A percentile compares a stretch with the other conserved stretches of the same genome.
These are phyloP conservation scores for Gymnocypris eckloni DNA, from an alignment of 2,797 vertebrate genomes.

Conservation along the genomic window DNA sequence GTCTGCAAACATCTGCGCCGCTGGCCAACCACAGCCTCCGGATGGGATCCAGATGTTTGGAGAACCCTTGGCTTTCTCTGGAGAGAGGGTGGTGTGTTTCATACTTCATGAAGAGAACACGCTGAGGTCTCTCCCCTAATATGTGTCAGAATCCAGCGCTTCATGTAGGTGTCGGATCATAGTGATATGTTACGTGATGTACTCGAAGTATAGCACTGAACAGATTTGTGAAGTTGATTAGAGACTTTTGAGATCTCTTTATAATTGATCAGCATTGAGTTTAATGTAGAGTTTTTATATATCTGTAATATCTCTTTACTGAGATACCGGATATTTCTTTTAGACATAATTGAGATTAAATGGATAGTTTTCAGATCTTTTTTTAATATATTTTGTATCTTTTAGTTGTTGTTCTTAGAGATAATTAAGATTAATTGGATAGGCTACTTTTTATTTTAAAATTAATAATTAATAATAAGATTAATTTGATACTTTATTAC, in stretches of 20 bases:
- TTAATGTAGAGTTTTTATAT: background rate
- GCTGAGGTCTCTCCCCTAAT: background rate
- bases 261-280: background rate
- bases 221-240: background rate
- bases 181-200: background rate
- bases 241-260: background rate
- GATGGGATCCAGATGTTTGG: conserved; percentile 73
- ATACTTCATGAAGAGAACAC: conserved; percentile 10
- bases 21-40: conserved; percentile 60
- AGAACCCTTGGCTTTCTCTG: conserved; percentile 62
- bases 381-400: background rate
- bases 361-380: background rate
- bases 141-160: background rate
- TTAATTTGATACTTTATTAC: background rate
- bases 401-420: background rate
- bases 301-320: background rate
- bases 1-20: conserved; percentile 60
- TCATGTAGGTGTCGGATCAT: background rate
- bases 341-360: background rate
- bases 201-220: background rate
- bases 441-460: background rate
- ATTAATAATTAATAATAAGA: background rate
- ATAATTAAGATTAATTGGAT: background rate
- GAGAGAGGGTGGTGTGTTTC: conserved; percentile 57
- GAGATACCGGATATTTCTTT: background rate